Conservation (phyloP, 2,113 vertebrate genomes). For the Rhinogobius similis region DNA sequence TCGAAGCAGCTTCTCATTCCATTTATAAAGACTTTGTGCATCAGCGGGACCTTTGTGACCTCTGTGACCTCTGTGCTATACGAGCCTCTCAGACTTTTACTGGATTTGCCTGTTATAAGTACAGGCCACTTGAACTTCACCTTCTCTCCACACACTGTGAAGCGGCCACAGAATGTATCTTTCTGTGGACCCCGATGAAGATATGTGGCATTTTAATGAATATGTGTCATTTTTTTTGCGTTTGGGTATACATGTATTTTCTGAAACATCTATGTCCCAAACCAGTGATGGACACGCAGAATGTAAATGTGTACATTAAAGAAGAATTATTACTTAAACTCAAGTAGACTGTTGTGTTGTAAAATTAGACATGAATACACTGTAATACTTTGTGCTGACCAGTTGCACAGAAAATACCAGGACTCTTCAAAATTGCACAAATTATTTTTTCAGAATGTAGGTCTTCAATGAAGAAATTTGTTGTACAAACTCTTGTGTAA, state of each 20-base stretch:
- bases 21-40: slow-evolving; percentile 48
- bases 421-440: background rate
- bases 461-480: slow-evolving; percentile 18
- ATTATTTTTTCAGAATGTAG: slow-evolving; percentile 11
- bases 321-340: background rate
- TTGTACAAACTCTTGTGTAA: slow-evolving; percentile 22
- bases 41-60: slow-evolving; percentile 14
- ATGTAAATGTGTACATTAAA: slow-evolving; percentile 8
- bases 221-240: slow-evolving; percentile 17
- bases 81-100: slow-evolving; percentile 43
- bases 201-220: slow-evolving; percentile 15
- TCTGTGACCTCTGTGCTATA: slow-evolving; percentile 20
- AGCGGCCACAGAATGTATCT: slow-evolving; percentile 21
- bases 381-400: background rate
- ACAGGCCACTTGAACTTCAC: slow-evolving; percentile 49
- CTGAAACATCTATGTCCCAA: slow-evolving; percentile 10
- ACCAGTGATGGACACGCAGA: slow-evolving; percentile 1
- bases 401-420: background rate
- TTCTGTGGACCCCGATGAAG: slow-evolving; percentile 18
- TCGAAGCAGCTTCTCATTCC: slow-evolving; percentile 58
- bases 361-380: background rate
- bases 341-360: background rate
- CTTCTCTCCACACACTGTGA: slow-evolving; percentile 37
- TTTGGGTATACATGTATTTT: slow-evolving; percentile 37
- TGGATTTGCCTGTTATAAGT: slow-evolving; percentile 30